Percentiles rank a stretch among this genome's conserved stretches.
Conservation (phyloP, 2,888 invertebrate species). For the Xestia rhomboidea region DNA sequence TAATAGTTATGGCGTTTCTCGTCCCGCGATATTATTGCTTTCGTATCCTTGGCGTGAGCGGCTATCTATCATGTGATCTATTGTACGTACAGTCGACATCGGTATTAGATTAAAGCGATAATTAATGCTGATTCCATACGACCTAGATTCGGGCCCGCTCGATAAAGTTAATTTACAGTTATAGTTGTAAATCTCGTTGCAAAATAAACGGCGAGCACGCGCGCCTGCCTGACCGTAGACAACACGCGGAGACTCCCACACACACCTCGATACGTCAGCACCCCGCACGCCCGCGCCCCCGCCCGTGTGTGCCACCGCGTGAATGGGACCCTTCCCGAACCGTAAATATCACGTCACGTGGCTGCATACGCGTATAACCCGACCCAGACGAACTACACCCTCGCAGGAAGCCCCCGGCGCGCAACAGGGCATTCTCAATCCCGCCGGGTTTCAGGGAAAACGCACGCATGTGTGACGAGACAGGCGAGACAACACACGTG, state of each 20-base stretch:
- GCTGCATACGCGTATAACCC: conserved; percentile 75
- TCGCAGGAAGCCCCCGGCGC: conserved; percentile 60
- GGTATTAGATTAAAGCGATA: conserved; percentile 90
- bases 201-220: conserved; percentile 87
- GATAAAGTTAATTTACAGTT: conserved; percentile 90
- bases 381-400: conserved; percentile 65
- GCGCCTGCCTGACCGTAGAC: conserved; percentile 88
- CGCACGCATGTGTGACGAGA: conserved; percentile 82
- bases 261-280: conserved; percentile 75
- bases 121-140: conserved; percentile 91
- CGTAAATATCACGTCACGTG: conserved; percentile 81
- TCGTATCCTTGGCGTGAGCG: conserved; percentile 88
- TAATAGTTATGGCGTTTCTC: conserved; percentile 78
- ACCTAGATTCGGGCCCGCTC: conserved; percentile 89
- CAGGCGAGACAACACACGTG: conserved; percentile 83
- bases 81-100: conserved; percentile 88
- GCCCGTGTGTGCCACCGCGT: conserved; percentile 71
- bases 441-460: conserved; percentile 73
- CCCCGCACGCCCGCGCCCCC: conserved; percentile 27
- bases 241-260: conserved; percentile 86
- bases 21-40: conserved; percentile 80
- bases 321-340: conserved; percentile 80
- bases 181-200: conserved; percentile 90
- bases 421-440: conserved; percentile 63
- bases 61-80: conserved; percentile 90